Percentiles rank a stretch among this genome's conserved stretches.
These are phyloP conservation scores for Anableps anableps DNA, from an alignment of 2,797 vertebrate species.

Conservation along the genomic window DNA sequence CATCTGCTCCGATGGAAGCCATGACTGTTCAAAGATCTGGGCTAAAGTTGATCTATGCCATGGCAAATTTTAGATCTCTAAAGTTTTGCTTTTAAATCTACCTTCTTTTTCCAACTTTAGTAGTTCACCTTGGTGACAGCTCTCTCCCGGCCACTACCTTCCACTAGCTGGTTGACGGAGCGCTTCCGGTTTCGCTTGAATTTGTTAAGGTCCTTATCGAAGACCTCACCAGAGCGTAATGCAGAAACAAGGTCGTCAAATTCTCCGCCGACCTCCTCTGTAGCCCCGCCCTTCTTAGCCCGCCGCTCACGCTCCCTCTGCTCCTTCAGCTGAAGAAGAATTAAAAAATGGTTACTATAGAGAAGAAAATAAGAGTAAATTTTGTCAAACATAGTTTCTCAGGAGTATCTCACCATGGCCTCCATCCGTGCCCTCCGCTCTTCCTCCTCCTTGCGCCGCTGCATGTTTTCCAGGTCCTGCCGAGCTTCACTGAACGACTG, in stretches of 20 bases:
- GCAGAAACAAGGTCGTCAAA: constrained; percentile 97
- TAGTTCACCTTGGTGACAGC: constrained; percentile 92
- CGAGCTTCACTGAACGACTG: constrained; percentile 93
- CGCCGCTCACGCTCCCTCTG: constrained; percentile 92
- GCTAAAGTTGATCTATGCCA: constrained; percentile 49
- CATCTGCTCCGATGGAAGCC: constrained; percentile 34
- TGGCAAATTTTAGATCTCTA: constrained; percentile 38
- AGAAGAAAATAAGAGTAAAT: no score
- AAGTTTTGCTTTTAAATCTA: not conserved
- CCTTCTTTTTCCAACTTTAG: constrained; percentile 67
- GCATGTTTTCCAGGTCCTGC: constrained; percentile 96
- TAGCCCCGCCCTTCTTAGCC: constrained; percentile 85
- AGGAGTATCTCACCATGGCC: constrained; percentile 86
- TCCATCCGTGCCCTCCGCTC: constrained; percentile 95
- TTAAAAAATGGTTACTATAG: not conserved
- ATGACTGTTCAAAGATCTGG: constrained; percentile 32
- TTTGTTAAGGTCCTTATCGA: constrained; percentile 98
- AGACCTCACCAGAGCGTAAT: constrained; percentile 94
- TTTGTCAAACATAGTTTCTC: not conserved
- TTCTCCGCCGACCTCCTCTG: constrained; percentile 93
- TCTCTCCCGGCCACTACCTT: constrained; percentile 88
- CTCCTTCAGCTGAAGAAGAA: constrained; percentile 88
- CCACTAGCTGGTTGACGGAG: constrained; percentile 88
- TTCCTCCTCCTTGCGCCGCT: constrained; percentile 95
- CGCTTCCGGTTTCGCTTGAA: constrained; percentile 96